A percentile compares a stretch with the other conserved stretches of the same genome.
Evolutionary conservation across 2,888 invertebrate species (phyloP).

Genomic region (Phlogophora meticulosa): DNA sequence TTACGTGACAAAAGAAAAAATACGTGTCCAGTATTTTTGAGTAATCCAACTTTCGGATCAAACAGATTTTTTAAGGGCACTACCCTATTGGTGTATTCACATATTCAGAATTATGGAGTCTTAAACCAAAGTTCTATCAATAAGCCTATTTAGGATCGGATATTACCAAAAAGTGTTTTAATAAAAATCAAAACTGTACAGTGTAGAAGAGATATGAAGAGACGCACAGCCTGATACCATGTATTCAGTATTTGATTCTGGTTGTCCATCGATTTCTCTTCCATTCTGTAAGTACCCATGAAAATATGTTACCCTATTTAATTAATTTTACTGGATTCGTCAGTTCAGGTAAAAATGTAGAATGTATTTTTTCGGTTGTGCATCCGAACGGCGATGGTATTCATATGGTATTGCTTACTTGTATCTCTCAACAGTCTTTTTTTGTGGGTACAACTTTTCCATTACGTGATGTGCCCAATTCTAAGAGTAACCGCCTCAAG

Average conservation of each 20-base stretch:
- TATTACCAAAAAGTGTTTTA: not conserved
- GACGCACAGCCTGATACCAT: too few relatives aligned
- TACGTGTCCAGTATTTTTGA: too few relatives aligned
- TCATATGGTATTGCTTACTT: not conserved
- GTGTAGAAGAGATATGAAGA: too few relatives aligned
- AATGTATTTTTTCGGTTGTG: constrained; percentile 1
- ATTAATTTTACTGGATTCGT: not conserved
- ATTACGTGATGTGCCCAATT: constrained; percentile 30
- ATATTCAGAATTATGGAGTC: constrained; percentile 8
- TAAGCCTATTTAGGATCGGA: constrained; percentile 3
- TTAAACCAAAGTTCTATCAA: constrained; percentile 18
- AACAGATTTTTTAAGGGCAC: too few relatives aligned
- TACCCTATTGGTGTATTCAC: too few relatives aligned
- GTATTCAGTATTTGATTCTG: too few relatives aligned
- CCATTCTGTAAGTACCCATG: not conserved
- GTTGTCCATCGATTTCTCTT: too few relatives aligned
- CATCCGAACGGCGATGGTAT: not conserved
- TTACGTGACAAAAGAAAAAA: too few relatives aligned
- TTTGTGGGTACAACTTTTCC: constrained; percentile 14
- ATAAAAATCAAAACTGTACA: constrained; percentile 8
- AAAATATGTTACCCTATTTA: too few relatives aligned
- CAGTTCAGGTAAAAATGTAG: not conserved
- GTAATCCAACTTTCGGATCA: too few relatives aligned
- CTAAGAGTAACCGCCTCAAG: constrained; percentile 26
- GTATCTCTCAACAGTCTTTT: constrained; percentile 2